Conservation (phyloP, 2,113 vertebrate species). For the Acanthochromis polyacanthus region DNA sequence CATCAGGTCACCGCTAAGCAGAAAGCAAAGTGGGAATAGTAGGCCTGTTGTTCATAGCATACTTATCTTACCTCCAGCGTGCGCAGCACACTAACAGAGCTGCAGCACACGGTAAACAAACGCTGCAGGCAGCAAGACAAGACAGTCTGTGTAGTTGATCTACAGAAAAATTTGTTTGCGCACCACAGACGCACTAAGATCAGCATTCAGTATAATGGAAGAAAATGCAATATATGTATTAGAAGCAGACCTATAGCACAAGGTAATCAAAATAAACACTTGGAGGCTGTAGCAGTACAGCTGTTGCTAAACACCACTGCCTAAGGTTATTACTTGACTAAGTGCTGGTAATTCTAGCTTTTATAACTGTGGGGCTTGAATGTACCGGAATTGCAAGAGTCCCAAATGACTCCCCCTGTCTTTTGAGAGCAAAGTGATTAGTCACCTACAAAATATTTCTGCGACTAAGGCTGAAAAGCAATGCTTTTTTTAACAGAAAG, state of each 20-base stretch:
- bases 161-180: no score
- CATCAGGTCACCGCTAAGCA: constrained; percentile 49
- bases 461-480: constrained; percentile 15
- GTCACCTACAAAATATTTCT: constrained; percentile 41
- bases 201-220: neutral
- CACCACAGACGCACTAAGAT: neutral
- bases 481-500: neutral
- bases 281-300: neutral
- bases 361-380: no score
- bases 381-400: no score
- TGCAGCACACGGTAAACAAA: constrained; percentile 24
- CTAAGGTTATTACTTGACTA: neutral
- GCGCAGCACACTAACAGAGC: neutral
- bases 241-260: neutral
- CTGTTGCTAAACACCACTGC: neutral
- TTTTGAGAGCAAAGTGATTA: neutral
- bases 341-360: constrained; percentile 13
- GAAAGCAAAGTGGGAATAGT: constrained; percentile 47
- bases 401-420: neutral
- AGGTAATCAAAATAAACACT: neutral
- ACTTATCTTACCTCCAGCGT: constrained; percentile 51
- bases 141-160: neutral
- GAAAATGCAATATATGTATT: neutral
- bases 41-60: constrained; percentile 53
- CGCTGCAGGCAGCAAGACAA: constrained; percentile 5